A percentile compares a stretch with the other conserved stretches of the same genome.
Conservation (phyloP, 1,140 invertebrate genomes). For the Asobara japonica region DNA sequence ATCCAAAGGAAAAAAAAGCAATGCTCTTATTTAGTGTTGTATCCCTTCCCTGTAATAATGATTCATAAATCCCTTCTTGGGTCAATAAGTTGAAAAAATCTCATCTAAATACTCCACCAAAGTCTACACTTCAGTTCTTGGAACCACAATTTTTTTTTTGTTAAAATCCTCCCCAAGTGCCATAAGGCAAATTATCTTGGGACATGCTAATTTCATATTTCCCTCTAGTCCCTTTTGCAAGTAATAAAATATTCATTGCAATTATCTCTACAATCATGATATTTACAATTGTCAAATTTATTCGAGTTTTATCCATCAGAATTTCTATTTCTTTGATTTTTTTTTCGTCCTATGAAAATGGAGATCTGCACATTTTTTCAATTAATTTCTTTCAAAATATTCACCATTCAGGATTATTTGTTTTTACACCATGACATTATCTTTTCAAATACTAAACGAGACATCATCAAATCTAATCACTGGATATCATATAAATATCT, state of each 20-base stretch:
- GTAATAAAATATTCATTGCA: constrained; percentile 21
- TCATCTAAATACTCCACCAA: neutral
- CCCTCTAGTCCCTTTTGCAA: neutral
- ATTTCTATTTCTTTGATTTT: neutral
- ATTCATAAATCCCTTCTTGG: too few species aligned
- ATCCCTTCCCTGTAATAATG: too few species aligned
- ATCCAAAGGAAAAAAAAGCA: too few species aligned
- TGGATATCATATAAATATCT: neutral
- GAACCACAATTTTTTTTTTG: neutral
- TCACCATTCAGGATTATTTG: constrained; percentile 1
- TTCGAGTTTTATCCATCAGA: neutral
- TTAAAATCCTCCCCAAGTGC: neutral
- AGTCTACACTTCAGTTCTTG: neutral
- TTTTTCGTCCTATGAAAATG: neutral
- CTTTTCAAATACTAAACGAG: neutral
- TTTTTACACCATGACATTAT: neutral
- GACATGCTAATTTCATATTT: neutral
- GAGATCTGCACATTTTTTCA: neutral
- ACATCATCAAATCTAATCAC: neutral
- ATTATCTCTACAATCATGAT: constrained; percentile 21
- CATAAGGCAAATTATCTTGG: constrained; percentile 14
- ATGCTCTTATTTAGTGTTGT: too few species aligned
- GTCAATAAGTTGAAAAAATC: too few species aligned
- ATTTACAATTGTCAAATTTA: constrained; percentile 31
- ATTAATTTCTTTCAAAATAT: constrained; percentile 20